Conservation (phyloP, 2,797 vertebrate genomes). For the Oreochromis grahami region DNA sequence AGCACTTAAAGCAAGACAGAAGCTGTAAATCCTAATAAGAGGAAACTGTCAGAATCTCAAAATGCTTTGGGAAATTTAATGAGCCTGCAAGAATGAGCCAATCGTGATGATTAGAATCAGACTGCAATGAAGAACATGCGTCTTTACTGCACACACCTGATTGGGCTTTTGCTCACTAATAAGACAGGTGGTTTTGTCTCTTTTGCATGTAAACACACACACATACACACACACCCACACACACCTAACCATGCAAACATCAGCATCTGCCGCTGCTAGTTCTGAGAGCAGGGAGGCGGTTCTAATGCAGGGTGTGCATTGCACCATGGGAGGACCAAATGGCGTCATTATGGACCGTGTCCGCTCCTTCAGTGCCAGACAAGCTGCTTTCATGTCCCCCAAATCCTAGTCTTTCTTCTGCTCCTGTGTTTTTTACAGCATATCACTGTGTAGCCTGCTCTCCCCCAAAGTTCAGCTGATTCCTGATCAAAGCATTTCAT, state of each 20-base stretch:
- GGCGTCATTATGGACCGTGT: conserved; percentile 30
- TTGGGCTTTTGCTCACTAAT: background rate
- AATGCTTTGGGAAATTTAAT: background rate
- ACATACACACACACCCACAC: background rate
- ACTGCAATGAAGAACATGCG: background rate
- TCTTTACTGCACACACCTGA: background rate
- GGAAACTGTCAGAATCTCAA: background rate
- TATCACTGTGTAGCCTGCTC: background rate
- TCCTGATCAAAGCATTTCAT: background rate
- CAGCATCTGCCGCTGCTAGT: conserved; percentile 48
- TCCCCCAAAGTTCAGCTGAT: background rate
- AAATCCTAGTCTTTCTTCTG: background rate
- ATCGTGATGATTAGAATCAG: background rate
- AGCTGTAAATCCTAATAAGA: conserved; percentile 17
- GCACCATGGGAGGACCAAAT: conserved; percentile 45
- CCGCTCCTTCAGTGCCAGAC: background rate
- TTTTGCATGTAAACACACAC: background rate
- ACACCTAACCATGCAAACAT: conserved; percentile 23
- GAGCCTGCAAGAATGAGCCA: background rate
- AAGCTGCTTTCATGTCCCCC: conserved; percentile 35
- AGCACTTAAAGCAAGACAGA: background rate
- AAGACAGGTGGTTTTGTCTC: background rate
- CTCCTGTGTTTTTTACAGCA: background rate
- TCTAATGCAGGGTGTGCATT: conserved; percentile 22
- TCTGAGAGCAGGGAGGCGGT: conserved; percentile 28